Base-by-base conservation (phyloP, 2,797 vertebrate species). In the Rhadinocentrus ornatus region DNA sequence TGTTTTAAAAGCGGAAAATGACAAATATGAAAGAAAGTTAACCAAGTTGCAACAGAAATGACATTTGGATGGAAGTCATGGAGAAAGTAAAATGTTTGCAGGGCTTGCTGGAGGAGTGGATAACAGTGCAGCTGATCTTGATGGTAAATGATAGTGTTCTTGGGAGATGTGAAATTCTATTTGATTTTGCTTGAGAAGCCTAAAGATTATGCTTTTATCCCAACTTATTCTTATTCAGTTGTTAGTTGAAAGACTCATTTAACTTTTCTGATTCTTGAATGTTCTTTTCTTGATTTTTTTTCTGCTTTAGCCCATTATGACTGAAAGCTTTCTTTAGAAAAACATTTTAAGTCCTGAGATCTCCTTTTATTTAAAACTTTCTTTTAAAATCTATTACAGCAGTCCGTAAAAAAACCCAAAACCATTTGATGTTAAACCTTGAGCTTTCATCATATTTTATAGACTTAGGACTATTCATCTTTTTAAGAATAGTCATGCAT, bases 51-150 rank as follows among this genome's bases (percentile, higher is more conserved):
- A 35, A 34, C 22, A 26, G 55, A 58, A 57, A 22, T 27, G 11
- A 37, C 50, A 18, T 15, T 46, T 39, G 22, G 62, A 9, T 37
- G 20, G 3, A 48, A 66, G 73, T 71, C 16, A 0, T 32, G 6
- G 44, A 20, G 41, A 26, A 55, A 61, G 54, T 66, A 27, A 81
- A 62, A 64, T 67, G 69, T 78, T 35, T 53, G 16, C 77, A 65
- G 66, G 55, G 34, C 66, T 52, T 26, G 9, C 6, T 75, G 34
- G 24, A 39, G 24, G 50, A 60, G 53, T 37, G 34, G 62, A 64
- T n/a, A 53, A 27, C 46, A 53, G 20, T 41, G 67, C 52, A 57
- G 77, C 73, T 58, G 2, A 66, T 68, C 12, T 63, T 48, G 27
- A 48, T 81, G 11, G 41, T 68, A 53, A 78, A 78, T 71, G 44